Evolutionary conservation across 23 tunicate species (phyloP).

Genomic region (Halocynthia aurantium): DNA sequence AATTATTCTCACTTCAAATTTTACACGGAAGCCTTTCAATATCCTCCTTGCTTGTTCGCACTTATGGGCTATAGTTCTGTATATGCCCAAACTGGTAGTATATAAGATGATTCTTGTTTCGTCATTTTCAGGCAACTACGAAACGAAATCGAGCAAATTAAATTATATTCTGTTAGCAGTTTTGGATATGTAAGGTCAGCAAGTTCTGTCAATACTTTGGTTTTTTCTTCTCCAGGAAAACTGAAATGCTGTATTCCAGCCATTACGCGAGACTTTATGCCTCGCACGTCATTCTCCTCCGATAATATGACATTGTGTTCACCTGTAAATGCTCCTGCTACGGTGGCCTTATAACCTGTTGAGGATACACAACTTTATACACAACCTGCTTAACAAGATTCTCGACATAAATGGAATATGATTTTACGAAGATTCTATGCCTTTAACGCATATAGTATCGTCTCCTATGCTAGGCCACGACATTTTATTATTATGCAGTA

Average conservation of each 20-base stretch:
- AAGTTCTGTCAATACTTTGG: background rate
- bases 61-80: conserved; percentile 48
- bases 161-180: background rate
- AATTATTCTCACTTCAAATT: conserved; percentile 56
- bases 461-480: too few relatives aligned
- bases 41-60: conserved; percentile 80
- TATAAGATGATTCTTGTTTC: conserved; percentile 73
- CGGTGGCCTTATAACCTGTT: conserved; percentile 79
- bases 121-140: conserved; percentile 63
- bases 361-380: background rate
- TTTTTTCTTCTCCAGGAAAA: conserved; percentile 45
- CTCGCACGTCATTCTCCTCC: conserved; percentile 55
- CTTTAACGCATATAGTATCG: too few relatives aligned
- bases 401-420: background rate
- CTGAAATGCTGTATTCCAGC: conserved; percentile 99
- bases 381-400: background rate
- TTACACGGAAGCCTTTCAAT: conserved; percentile 73
- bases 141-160: background rate
- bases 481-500: too few relatives aligned
- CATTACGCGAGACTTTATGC: conserved; percentile 63
- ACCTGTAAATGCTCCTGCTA: conserved; percentile 98
- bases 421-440: too few relatives aligned
- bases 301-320: conserved; percentile 81
- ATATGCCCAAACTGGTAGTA: conserved; percentile 77
- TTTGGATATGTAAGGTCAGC: background rate